Evolutionary conservation across 2,888 invertebrate genomes (phyloP), one percentile per base, ranked within the genome.

Genomic region (Venusia cambrica): DNA sequence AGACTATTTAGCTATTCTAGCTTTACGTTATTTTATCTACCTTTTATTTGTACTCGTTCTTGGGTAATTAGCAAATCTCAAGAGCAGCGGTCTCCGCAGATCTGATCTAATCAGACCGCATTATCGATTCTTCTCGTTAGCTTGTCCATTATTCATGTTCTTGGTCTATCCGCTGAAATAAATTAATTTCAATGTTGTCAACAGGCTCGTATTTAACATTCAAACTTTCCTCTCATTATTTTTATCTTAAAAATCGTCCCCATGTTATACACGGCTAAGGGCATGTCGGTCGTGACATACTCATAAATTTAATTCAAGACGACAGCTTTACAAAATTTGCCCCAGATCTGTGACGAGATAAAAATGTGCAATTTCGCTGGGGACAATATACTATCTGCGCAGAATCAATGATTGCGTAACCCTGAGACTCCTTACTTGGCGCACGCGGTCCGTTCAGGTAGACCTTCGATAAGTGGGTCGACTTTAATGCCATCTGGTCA

Each of bases 381-480:
- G 36, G 44, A 49, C 48, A 48, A 41, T 45, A 27, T 41, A 20
- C 20, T 50, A 47, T 37, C 43, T 14, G 46, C 43, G 38, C 51
- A 51, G 57, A 56, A 48, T 49, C 44, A 35, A 38, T 37, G 38
- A 36, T 84, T 79, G 74, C 74, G 74, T 73, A 84, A 84, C 78
- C 75, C 73, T 73, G 79, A 48, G 51, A 44, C 48, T 55, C 80
- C 83, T 56, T 83, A 78, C 56, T 80, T 64, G 81, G 81, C 54
- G 53, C 56, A 61, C 56, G 58, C 65, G 54, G 64, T 61, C 72
- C 66, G 66, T 66, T 56, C 58, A 55, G 55, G 47, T 60, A 74
- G 78, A 76, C 84, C 84, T 85, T 85, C 78, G 66, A 51, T 60
- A 83, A 72, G 78, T 85, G 76, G 83, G 84, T 80, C 84, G 74